phyloP scores from a whole-genome alignment of 1,140 invertebrate genomes.

The Wasmannia auropunctata region DNA sequence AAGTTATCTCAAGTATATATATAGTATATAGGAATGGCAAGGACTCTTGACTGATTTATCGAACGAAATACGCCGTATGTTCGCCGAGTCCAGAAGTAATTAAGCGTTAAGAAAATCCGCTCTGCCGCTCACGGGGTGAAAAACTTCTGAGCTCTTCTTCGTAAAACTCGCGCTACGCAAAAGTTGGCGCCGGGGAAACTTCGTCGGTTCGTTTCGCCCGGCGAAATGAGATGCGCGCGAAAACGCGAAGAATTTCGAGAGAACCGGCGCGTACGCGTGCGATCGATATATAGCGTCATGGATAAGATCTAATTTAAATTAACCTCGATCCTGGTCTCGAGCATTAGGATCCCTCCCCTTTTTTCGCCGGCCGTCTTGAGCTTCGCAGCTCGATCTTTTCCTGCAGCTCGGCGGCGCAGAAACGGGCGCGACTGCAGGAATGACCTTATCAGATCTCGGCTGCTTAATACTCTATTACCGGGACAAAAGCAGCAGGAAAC shows the following conservation, averaged over 20 bases:
- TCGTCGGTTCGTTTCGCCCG: slow-evolving; percentile 10
- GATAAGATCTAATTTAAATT: slow-evolving; percentile 74
- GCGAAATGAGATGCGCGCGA: slow-evolving; percentile 37
- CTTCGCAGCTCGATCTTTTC: neutral
- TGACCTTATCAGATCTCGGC: slow-evolving; percentile 67
- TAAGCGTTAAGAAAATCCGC: slow-evolving; percentile 56
- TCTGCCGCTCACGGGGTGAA: slow-evolving; percentile 43
- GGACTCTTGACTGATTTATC: slow-evolving; percentile 8
- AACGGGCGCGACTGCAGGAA: slow-evolving; percentile 49
- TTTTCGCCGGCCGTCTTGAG: neutral
- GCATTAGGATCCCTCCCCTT: neutral
- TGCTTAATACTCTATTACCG: slow-evolving; percentile 73
- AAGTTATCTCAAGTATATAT: neutral
- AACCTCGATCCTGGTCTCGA: slow-evolving; percentile 23
- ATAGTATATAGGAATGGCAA: neutral
- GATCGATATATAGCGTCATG: slow-evolving; percentile 67
- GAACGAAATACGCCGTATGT: slow-evolving; percentile 29
- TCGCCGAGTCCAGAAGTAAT: slow-evolving; percentile 41
- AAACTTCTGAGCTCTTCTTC: slow-evolving; percentile 59
- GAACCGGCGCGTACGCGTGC: slow-evolving; percentile 11
- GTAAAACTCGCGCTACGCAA: slow-evolving; percentile 43
- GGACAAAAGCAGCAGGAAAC: slow-evolving; percentile 66
- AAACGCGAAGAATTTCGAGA: slow-evolving; percentile 46
- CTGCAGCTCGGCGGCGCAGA: neutral
- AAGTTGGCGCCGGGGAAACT: slow-evolving; percentile 47